These are phyloP conservation scores for Ceyx melanurus DNA, from an alignment of 2,113 vertebrate genomes.

Conservation along the genomic window DNA sequence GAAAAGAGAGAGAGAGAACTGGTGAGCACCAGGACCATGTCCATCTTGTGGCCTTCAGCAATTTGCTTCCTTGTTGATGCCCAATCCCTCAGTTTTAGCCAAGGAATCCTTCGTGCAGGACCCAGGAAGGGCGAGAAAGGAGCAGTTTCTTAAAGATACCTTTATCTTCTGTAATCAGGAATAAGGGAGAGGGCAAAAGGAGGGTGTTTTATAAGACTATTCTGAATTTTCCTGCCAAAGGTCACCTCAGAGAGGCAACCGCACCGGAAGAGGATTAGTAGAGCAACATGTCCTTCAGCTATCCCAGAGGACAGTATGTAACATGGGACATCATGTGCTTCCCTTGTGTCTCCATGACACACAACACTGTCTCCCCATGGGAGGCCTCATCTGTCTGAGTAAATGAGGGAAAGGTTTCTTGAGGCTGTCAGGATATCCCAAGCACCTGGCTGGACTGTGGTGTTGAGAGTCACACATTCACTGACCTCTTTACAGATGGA, in stretches of 20 bases:
- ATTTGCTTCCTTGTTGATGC: not conserved
- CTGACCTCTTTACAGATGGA: not conserved
- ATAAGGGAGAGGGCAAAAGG: not conserved
- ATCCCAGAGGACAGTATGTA: not conserved
- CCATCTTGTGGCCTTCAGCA: not conserved
- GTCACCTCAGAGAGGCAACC: not conserved
- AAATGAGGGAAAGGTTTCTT: not conserved
- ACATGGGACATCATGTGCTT: not conserved
- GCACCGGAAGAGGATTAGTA: not conserved
- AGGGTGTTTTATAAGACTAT: not conserved
- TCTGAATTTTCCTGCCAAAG: not conserved
- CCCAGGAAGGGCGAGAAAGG: not conserved
- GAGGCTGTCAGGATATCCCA: not conserved
- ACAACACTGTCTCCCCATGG: too few species aligned
- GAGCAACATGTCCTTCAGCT: not conserved
- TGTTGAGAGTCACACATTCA: not conserved
- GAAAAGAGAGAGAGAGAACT: not conserved
- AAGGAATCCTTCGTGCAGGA: not conserved
- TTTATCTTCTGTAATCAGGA: not conserved
- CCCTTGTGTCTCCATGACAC: not conserved
- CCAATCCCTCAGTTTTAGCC: not conserved
- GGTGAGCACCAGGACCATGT: not conserved
- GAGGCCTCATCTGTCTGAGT: not conserved
- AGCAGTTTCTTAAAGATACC: not conserved
- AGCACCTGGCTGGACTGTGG: fast-evolving